Evolutionary conservation across 2,888 invertebrate species (phyloP).

Genomic region (Orthosia gracilis): DNA sequence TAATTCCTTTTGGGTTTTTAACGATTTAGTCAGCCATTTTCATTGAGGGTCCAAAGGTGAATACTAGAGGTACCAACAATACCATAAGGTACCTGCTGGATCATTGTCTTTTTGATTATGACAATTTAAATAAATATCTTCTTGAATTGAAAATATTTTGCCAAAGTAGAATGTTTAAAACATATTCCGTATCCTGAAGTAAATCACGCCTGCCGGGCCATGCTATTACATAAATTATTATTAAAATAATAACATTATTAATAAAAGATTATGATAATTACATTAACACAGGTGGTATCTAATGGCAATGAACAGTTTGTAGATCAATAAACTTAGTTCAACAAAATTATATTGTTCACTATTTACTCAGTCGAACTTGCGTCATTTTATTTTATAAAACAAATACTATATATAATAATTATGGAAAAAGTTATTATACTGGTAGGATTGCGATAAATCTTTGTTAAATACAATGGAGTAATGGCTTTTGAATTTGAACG

Average conservation of each 20-base stretch:
- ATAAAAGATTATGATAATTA: background rate
- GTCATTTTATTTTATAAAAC: background rate
- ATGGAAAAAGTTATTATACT: background rate
- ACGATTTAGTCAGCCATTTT: too few relatives aligned
- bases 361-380: background rate
- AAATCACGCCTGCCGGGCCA: background rate
- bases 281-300: conserved; percentile 25
- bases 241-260: background rate
- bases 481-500: too few relatives aligned
- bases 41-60: too few relatives aligned
- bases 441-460: background rate
- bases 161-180: too few relatives aligned
- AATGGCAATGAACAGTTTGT: conserved; percentile 11
- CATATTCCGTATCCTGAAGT: background rate
- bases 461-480: background rate
- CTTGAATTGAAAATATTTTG: too few relatives aligned
- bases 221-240: background rate
- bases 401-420: background rate
- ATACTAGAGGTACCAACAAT: too few relatives aligned
- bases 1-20: too few relatives aligned
- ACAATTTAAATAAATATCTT: too few relatives aligned
- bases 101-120: too few relatives aligned
- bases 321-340: background rate
- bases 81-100: too few relatives aligned
- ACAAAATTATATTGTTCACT: conserved; percentile 6